phyloP scores from a whole-genome alignment of 2,113 vertebrate species.

The Morone saxatilis region DNA sequence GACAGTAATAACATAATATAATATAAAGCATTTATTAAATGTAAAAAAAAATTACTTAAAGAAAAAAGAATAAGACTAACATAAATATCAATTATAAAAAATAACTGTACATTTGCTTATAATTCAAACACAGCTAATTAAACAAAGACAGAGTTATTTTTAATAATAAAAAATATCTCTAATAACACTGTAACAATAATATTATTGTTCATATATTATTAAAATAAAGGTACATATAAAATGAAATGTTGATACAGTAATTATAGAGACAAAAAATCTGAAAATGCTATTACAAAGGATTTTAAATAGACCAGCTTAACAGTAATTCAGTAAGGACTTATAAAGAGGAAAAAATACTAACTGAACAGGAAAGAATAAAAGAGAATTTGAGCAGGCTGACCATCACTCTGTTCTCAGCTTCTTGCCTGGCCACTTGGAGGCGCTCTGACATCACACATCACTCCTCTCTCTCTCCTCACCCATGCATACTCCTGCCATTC shows the following conservation, averaged over 20 bases:
- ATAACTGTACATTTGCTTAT: background rate
- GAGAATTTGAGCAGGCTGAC: background rate
- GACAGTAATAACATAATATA: background rate
- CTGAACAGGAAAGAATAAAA: background rate
- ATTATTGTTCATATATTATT: too few species aligned
- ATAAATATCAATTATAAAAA: background rate
- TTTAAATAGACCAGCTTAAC: too few species aligned
- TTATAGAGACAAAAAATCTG: too few species aligned
- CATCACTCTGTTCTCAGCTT: background rate
- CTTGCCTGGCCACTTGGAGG: constrained; percentile 69
- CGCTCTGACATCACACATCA: constrained; percentile 78
- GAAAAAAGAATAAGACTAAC: too few species aligned
- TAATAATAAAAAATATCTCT: background rate
- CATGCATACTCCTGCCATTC: background rate
- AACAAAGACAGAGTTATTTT: background rate
- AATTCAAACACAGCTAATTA: background rate
- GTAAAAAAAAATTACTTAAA: background rate
- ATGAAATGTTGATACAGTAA: background rate
- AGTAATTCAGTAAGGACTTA: background rate
- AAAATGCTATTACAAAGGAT: too few species aligned
- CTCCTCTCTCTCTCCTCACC: constrained; percentile 67
- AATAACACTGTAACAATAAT: too few species aligned
- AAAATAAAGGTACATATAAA: background rate
- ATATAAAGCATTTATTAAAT: background rate
- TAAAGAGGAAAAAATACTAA: background rate